Evolutionary conservation across 2,888 invertebrate genomes (phyloP), one percentile per base, ranked within the genome.

Genomic region (Archaeoteleia sp.): DNA sequence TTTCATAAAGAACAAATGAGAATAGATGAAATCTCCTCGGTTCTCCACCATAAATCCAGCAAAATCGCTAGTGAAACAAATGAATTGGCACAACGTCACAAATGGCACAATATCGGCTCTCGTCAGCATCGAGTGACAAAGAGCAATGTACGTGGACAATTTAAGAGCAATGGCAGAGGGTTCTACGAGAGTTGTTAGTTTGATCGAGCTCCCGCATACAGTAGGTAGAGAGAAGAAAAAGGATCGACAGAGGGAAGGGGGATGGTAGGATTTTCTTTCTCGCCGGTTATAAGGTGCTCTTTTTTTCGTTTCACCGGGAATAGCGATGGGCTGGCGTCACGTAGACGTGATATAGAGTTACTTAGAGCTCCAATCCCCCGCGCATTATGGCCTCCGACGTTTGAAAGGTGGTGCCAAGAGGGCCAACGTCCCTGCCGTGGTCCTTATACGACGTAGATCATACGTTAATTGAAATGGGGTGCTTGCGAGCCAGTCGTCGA

Each of bases 401-500:
- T 82, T 76, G 79, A 81, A 80, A 83, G 81, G 82, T 81, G 78
- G 72, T 78, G 77, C 73, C 51, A 73, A 20, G 73, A 70, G 72
- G 72, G 55, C 58, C 53, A 20, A 34, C 51, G 43, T 53, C 53
- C 43, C 61, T 32, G 48, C 23, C 60, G n/a, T 61, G 75, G 72
- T 78, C 78, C 81, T 80, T 78, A 77, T 81, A 77, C 79, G 80
- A 81, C 85, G 83, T 85, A 85, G 83, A 84, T 84, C 85, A 85
- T 85, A 82, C 85, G 84, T 84, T 84, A 85, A 85, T 84, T 85
- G 85, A 85, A 85, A 85, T 84, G 78, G 84, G 83, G 84, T 78
- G 82, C 79, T 77, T 62, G 73, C 65, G 75, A 78, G 82, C 73
- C 73, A 77, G 78, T 78, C 78, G 77, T 80, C 83, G 84, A 84